A percentile compares a stretch with the other conserved stretches of the same genome.
Conservation (phyloP, 2,797 vertebrate genomes). For the Danionella dracula region DNA sequence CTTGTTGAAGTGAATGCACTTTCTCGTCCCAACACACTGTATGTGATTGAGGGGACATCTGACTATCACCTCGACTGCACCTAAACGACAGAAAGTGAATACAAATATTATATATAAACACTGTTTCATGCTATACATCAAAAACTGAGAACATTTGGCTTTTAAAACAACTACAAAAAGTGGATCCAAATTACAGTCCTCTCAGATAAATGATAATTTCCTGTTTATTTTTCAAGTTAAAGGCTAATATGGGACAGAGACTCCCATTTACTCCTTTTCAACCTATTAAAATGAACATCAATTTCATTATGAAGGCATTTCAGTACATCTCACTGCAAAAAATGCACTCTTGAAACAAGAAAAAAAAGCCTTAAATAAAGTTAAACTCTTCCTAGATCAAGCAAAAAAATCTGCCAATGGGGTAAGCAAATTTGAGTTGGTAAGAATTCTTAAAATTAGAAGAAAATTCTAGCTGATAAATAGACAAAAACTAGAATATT, state of each 20-base stretch:
- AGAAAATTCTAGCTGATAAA: too few relatives aligned
- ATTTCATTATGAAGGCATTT: constrained; percentile 6
- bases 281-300: constrained; percentile 7
- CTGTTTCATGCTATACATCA: not conserved
- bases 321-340: too few relatives aligned
- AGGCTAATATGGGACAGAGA: not conserved
- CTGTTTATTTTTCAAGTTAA: not conserved
- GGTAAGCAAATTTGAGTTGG: too few relatives aligned
- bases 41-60: constrained; percentile 86
- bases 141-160: not conserved
- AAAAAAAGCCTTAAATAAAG: too few relatives aligned
- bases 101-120: not conserved
- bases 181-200: not conserved
- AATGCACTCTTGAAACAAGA: too few relatives aligned
- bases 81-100: constrained; percentile 61
- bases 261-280: constrained; percentile 24
- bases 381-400: too few relatives aligned
- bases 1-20: constrained; percentile 90
- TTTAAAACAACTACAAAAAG: not conserved
- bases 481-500: too few relatives aligned
- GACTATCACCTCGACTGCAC: constrained; percentile 76
- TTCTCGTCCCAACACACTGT: constrained; percentile 79
- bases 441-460: too few relatives aligned
- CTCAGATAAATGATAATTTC: constrained; percentile 16
- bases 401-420: too few relatives aligned